phyloP scores from a whole-genome alignment of 2,113 vertebrate genomes.

The Climacteris rufus region DNA sequence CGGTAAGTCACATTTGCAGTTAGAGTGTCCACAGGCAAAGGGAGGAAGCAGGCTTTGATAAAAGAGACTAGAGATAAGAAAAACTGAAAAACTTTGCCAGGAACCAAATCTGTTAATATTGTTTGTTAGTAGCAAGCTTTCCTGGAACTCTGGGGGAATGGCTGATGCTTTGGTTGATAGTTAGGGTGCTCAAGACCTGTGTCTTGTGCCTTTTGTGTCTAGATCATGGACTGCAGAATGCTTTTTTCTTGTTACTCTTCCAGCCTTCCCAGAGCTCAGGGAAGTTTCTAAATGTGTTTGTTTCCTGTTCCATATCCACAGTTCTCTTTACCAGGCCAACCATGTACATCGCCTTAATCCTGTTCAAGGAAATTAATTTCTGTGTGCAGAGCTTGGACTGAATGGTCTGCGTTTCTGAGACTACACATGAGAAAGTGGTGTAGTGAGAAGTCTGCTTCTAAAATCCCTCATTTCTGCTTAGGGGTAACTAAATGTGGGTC shows the following conservation, averaged over 20 bases:
- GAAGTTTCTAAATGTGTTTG: neutral
- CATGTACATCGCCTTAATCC: neutral
- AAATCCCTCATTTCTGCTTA: neutral
- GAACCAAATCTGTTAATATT: neutral
- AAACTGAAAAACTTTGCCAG: neutral
- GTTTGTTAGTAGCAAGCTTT: neutral
- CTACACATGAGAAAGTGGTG: neutral
- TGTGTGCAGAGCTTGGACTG: neutral
- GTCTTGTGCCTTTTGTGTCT: neutral
- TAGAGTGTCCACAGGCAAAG: neutral
- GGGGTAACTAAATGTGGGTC: neutral
- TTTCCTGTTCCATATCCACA: neutral
- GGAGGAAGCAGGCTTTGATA: neutral
- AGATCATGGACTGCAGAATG: neutral
- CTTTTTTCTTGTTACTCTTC: neutral
- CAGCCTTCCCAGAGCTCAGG: neutral
- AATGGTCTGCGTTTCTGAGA: neutral
- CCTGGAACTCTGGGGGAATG: neutral
- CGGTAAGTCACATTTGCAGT: neutral
- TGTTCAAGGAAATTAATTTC: neutral
- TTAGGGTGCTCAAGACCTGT: neutral
- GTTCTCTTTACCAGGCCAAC: neutral
- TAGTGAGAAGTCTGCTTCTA: neutral
- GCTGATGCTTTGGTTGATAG: neutral
- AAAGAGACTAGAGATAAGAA: neutral